Percentiles rank a stretch among this genome's conserved stretches.
These are phyloP conservation scores for Brachylomia viminalis DNA, from an alignment of 2,888 invertebrate genomes.

Conservation along the genomic window DNA sequence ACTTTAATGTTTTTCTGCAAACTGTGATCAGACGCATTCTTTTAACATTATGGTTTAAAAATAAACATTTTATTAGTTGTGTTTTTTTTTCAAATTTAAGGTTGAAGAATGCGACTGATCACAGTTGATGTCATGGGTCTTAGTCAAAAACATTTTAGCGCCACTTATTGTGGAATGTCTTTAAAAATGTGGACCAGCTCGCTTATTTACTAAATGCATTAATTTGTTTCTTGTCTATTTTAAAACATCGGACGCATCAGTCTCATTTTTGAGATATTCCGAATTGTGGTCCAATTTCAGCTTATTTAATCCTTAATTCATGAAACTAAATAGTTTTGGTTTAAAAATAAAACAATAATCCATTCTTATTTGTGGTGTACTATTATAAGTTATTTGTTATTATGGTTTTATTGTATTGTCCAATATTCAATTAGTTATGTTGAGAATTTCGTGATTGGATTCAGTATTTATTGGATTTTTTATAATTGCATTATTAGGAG, in stretches of 20 bases:
- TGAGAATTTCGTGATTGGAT: too few relatives aligned
- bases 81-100: not conserved
- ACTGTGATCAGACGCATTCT: slow-evolving; percentile 6
- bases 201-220: not conserved
- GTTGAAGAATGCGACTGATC: too few relatives aligned
- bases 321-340: too few relatives aligned
- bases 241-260: not conserved
- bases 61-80: not conserved
- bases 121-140: too few relatives aligned
- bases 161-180: not conserved
- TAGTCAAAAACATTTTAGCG: not conserved
- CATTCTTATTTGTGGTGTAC: too few relatives aligned
- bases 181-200: not conserved
- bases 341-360: too few relatives aligned
- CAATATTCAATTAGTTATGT: too few relatives aligned
- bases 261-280: not conserved
- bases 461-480: too few relatives aligned
- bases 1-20: not conserved
- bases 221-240: too few relatives aligned
- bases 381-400: too few relatives aligned
- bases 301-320: not conserved
- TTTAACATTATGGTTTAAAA: not conserved
- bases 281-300: not conserved
- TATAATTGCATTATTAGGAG: too few relatives aligned
- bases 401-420: too few relatives aligned